Percentiles rank a stretch among this genome's conserved stretches.
Evolutionary conservation across 1,140 invertebrate species (phyloP).

Genomic region (Triops cancriformis): DNA sequence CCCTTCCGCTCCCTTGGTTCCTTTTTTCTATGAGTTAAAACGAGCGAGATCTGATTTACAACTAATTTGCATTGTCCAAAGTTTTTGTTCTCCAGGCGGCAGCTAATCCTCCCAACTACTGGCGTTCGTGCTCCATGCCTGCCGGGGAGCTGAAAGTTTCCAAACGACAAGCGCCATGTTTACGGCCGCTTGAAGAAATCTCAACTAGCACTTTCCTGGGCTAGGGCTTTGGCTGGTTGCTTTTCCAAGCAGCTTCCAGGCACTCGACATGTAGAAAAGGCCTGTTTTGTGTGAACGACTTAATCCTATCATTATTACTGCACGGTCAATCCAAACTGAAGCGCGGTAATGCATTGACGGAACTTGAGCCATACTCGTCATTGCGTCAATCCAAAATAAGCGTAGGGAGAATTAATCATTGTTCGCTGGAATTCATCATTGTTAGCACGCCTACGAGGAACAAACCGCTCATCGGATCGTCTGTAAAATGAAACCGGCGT

Average conservation of each 20-base stretch:
- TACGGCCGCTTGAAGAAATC: constrained; percentile 9
- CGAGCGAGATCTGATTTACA: constrained; percentile 2
- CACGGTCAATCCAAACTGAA: too few relatives aligned
- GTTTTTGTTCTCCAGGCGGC: not conserved
- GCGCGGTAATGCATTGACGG: too few relatives aligned
- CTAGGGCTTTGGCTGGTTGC: not conserved
- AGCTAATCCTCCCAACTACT: not conserved
- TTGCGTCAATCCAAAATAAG: too few relatives aligned
- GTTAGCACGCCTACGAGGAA: too few relatives aligned
- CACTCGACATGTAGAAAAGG: not conserved
- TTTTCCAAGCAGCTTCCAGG: not conserved
- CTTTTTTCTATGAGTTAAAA: constrained; percentile 4
- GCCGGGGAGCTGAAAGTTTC: not conserved
- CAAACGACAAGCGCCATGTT: constrained; percentile 1
- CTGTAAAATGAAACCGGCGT: too few relatives aligned
- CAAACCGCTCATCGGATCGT: too few relatives aligned
- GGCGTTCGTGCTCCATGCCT: not conserved
- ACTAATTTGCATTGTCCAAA: constrained; percentile 14
- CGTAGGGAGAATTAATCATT: too few relatives aligned
- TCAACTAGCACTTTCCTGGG: not conserved
- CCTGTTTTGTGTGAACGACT: not conserved
- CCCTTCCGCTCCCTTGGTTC: not conserved
- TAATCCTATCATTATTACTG: not conserved
- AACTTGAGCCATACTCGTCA: too few relatives aligned
- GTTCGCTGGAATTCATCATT: too few relatives aligned